Evolutionary conservation across 2,888 invertebrate species (phyloP).

Genomic region (Eristalis tenax): DNA sequence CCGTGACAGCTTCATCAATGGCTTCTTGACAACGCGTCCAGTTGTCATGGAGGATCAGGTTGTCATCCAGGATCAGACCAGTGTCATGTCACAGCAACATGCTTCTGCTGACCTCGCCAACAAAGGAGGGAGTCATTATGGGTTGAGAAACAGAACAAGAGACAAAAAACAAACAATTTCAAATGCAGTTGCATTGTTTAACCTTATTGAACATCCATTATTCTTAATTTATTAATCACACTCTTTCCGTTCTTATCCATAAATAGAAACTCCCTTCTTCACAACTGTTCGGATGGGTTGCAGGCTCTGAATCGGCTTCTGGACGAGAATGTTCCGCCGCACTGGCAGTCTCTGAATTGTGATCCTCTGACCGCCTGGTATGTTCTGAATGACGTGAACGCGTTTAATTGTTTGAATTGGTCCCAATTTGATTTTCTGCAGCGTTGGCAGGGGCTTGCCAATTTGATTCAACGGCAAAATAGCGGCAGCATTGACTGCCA

Average conservation of each 20-base stretch:
- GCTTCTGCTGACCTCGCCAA: too few species aligned
- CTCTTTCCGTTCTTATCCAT: not conserved
- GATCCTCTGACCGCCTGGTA: not conserved
- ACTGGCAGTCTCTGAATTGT: not conserved
- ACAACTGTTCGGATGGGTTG: not conserved
- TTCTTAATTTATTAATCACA: too few species aligned
- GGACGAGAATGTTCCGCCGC: not conserved
- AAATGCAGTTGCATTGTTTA: not conserved
- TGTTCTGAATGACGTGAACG: not conserved
- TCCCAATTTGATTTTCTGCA: not conserved
- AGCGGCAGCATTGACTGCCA: conserved; percentile 5
- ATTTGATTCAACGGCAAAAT: not conserved
- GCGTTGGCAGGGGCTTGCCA: not conserved
- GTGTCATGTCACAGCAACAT: too few species aligned
- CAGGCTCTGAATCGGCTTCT: not conserved
- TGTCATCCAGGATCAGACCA: too few species aligned
- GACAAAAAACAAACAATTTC: too few species aligned
- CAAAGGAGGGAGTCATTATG: too few species aligned
- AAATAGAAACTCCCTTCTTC: not conserved
- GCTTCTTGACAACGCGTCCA: too few species aligned
- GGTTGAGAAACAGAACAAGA: too few species aligned
- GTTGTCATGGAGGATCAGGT: too few species aligned
- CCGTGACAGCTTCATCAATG: too few species aligned
- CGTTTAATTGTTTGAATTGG: not conserved
- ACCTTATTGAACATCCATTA: not conserved